Evolutionary conservation across 2,113 vertebrate species (phyloP).

Genomic region (Euleptes europaea): DNA sequence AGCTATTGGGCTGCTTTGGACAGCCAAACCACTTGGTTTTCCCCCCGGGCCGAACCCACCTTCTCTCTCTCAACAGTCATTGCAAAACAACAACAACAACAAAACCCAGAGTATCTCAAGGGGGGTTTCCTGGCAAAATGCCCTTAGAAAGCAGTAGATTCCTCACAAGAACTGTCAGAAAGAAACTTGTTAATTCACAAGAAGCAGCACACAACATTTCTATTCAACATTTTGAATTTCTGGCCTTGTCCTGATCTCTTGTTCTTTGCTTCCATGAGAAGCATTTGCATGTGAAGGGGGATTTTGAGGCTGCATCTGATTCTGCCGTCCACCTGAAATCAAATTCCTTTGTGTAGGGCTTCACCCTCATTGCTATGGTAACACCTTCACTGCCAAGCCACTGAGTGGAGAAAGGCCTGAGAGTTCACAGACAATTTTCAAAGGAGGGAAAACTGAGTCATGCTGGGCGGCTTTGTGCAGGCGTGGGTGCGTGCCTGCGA

Average conservation of each 20-base stretch:
- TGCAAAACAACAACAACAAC: too few relatives aligned
- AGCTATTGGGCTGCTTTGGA: not conserved
- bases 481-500: too few relatives aligned
- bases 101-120: too few relatives aligned
- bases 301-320: conserved; percentile 43
- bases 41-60: conserved; percentile 61
- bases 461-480: not conserved
- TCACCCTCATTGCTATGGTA: conserved; percentile 48
- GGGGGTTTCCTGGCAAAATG: conserved; percentile 65
- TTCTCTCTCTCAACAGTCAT: conserved; percentile 55
- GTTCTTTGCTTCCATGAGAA: conserved; percentile 4
- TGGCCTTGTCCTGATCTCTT: conserved; percentile 54
- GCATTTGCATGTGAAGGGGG: conserved; percentile 62
- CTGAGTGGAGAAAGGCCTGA: not conserved
- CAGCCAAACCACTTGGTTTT: conserved; percentile 25
- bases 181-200: conserved; percentile 74
- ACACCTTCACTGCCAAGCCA: accelerated
- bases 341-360: conserved; percentile 19
- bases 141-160: conserved; percentile 68
- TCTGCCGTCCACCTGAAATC: conserved; percentile 49
- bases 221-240: conserved; percentile 37
- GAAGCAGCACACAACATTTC: conserved; percentile 69
- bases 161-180: conserved; percentile 67
- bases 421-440: not conserved
- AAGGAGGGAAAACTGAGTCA: not conserved